phyloP scores from a whole-genome alignment of 2,113 vertebrate genomes.

The Petrocephalus microphthalmus region DNA sequence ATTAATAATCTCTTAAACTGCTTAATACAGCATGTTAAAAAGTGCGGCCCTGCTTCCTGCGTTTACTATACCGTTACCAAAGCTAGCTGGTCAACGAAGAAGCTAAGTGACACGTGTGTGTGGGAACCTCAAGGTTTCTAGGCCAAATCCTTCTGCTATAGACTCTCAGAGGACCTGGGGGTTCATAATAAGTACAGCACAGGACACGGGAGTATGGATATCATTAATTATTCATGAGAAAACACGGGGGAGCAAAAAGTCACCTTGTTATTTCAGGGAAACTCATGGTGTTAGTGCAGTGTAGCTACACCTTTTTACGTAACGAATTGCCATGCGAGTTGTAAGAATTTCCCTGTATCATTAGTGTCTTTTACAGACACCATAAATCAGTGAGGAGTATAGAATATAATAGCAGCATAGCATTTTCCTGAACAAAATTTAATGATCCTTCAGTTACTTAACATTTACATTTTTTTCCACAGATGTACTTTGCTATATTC shows the following conservation, averaged over 20 bases:
- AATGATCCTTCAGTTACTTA: background rate
- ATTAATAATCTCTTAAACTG: background rate
- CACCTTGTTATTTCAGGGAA: constrained; percentile 2
- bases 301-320: background rate
- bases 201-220: background rate
- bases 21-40: background rate
- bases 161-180: background rate
- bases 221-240: background rate
- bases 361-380: background rate
- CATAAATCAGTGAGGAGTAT: background rate
- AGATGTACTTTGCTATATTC: background rate
- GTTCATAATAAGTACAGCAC: background rate
- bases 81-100: background rate
- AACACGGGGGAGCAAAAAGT: background rate
- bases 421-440: background rate
- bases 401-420: background rate
- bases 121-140: background rate
- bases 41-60: background rate
- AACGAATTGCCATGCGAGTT: background rate
- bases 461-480: background rate
- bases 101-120: background rate
- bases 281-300: background rate
- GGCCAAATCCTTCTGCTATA: background rate
- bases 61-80: background rate
- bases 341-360: background rate